Evolutionary conservation across 2,797 vertebrate species (phyloP), one percentile per base, ranked within the genome.

Genomic region (Oceanodroma leucorhoa): DNA sequence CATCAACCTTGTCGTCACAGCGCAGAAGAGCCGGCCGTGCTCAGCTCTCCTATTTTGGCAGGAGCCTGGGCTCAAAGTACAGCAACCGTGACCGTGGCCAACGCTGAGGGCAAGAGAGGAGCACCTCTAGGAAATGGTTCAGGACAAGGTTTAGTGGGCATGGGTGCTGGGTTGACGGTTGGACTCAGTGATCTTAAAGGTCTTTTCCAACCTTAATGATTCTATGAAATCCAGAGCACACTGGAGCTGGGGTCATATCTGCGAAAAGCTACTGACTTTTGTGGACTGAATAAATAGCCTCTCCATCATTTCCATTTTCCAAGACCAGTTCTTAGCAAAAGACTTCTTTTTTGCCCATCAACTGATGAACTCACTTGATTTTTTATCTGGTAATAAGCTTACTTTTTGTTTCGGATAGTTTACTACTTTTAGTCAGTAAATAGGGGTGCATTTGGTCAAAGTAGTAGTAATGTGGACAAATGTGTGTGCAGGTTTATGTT

Each of bases 41-140:
- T 67, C 70, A 32, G 55, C 41, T 69, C 48, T 27, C 50, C 32
- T 17, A 1, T 5, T 24, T 41, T 7, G 60, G 54, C 57, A n/a
- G 43, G 27, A 55, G 53, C 69, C 17, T 3, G 4, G 29, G 34
- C 48, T 82, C 54, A 5, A 40, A 32, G 34, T 14, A 6, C 22
- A 16, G 48, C 3, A 13, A 18, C 46, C 1, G 0, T 5, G 24
- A 29, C 14, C 0, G 2, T 45, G 53, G 51, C 60, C 66, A 30
- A 10, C 0, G 6, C 67, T 0, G 5, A 24, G 19, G 36, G 61
- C 48, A n/a, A 54, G 61, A 38, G 54, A 55, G 54, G 29, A 83
- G 10, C n/a, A n/a, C 16, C 60, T 41, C 46, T 9, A 22, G 41
- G 41, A 66, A 50, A 36, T 36, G 36, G 36, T 36, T 36, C 36